Evolutionary conservation across 2,797 vertebrate genomes (phyloP).

Genomic region (Eospalax fontanierii): DNA sequence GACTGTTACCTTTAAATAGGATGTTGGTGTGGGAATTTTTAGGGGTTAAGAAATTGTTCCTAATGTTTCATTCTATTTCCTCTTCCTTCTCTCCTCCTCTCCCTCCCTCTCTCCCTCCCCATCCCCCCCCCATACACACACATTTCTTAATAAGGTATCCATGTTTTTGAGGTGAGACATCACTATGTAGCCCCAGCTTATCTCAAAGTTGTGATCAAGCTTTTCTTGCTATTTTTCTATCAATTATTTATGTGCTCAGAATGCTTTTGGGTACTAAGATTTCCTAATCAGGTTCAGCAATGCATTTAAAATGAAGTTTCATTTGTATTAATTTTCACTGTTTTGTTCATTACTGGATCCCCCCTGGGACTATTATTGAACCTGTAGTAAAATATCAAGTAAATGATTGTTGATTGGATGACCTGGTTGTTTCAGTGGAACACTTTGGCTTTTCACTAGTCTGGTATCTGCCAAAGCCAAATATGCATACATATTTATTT

Average conservation of each 20-base stretch:
- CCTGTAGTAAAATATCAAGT: neutral
- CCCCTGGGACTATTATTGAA: neutral
- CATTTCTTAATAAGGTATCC: neutral
- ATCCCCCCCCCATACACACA: too few species aligned
- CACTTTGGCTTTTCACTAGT: constrained; percentile 19
- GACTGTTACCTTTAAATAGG: neutral
- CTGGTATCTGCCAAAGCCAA: neutral
- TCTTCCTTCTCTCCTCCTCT: neutral
- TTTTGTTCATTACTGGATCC: neutral
- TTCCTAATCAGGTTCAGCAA: neutral
- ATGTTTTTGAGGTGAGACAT: neutral
- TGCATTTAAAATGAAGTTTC: constrained; percentile 53
- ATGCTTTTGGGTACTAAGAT: neutral
- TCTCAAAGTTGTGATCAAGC: neutral
- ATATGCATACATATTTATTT: neutral
- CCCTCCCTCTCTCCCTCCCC: too few species aligned
- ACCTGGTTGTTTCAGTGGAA: neutral
- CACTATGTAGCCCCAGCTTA: neutral
- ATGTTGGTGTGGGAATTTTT: neutral
- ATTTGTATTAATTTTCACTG: constrained; percentile 18
- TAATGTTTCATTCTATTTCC: neutral
- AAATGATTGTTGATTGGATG: constrained; percentile 12
- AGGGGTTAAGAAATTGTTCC: constrained; percentile 1
- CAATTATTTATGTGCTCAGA: neutral
- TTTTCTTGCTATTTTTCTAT: constrained; percentile 11